Base-by-base conservation (phyloP, 2,888 invertebrate genomes). In the Rhingia campestris region DNA sequence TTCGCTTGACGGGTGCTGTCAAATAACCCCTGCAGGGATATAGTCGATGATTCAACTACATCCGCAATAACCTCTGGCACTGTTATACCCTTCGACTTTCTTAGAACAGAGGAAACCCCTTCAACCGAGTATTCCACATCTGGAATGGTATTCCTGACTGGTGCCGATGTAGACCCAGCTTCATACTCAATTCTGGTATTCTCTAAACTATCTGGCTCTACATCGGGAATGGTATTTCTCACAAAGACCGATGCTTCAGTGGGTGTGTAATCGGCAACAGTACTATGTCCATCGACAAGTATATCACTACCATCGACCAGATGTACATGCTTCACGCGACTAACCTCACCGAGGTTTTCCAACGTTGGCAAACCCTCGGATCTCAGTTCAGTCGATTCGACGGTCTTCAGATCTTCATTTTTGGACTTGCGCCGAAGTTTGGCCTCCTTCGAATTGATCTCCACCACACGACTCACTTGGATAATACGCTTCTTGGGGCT, bases 311-410 rank as follows among this genome's bases (percentile, higher is more conserved):
- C 88, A 58, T 90, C 94, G 3, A 95, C 93, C 64, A 95, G 92
- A 89, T 95, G 95, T 12, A 95, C 95, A 22, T 94, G 92, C 86
- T 94, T 95, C 41, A 93, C 94, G 86, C 95, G 92, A 89, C 94
- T 95, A 0, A 95, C 94, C 90, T 94, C 95, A 53, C 95, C 95
- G 81, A 95, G 93, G 91, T 94, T 94, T 87, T 95, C 94, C 1
- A 94, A 88, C 12, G 93, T 93, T 0, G 94, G 94, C 88, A 93
- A 92, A 82, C 92, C 93, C 88, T 94, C 94, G n/a, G 94, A 91
- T 88, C 92, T 92, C 1, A 93, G 91, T 87, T 92, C 90, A 0
- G 93, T 87, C 86, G 92, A 92, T 89, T 93, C 93, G 58, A 93
- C 92, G 30, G 93, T 92, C 1, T 92, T 92, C 88, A 92, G 90